Conservation (phyloP, 2,797 vertebrate species). For the Moxostoma hubbsi region DNA sequence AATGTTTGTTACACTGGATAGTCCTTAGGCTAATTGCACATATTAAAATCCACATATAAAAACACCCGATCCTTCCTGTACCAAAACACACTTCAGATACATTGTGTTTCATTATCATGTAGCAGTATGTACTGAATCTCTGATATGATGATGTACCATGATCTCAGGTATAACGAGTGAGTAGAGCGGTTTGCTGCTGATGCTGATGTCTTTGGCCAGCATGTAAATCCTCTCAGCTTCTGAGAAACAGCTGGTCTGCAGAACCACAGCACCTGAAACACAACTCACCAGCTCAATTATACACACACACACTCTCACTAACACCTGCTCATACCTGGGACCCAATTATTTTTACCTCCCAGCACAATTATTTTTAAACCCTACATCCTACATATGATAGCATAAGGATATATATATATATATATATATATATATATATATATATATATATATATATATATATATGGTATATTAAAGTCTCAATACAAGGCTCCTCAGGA, state of each 20-base stretch:
- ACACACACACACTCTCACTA: background rate
- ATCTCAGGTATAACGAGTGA: conserved; percentile 87
- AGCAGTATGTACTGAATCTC: too few species aligned
- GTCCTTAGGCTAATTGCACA: too few species aligned
- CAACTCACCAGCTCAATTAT: conserved; percentile 22
- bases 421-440: too few species aligned
- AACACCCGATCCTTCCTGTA: too few species aligned
- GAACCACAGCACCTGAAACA: conserved; percentile 81
- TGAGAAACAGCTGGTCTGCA: conserved; percentile 87
- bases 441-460: too few species aligned
- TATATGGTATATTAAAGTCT: too few species aligned
- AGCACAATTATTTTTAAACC: background rate
- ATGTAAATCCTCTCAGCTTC: conserved; percentile 94
- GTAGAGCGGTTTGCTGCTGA: conserved; percentile 80
- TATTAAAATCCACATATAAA: too few species aligned
- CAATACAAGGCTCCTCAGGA: too few species aligned
- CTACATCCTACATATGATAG: too few species aligned
- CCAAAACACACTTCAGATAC: background rate
- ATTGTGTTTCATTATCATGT: background rate
- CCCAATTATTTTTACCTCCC: background rate
- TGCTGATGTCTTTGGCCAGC: conserved; percentile 86
- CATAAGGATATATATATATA: too few species aligned
- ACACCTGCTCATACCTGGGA: conserved; percentile 19
- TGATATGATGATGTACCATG: conserved; percentile 73
- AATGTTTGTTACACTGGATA: too few species aligned